These are phyloP conservation scores for Drosophila phalerata DNA, from an alignment of 2,888 invertebrate genomes.

Conservation along the genomic window DNA sequence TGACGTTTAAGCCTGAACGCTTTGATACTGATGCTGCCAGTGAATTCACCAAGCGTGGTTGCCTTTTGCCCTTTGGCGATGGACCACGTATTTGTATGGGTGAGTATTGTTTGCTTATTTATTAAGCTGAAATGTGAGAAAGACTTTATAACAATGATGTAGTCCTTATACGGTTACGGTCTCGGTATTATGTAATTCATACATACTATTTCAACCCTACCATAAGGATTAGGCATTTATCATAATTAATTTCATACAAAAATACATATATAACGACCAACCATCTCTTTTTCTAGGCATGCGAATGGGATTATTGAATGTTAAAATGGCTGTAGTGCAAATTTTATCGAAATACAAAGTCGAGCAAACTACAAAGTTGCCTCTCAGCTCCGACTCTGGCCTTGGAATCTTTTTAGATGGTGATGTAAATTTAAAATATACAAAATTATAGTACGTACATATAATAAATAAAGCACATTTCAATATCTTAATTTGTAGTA, in stretches of 20 bases:
- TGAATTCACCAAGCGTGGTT: conserved; percentile 73
- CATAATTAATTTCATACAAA: not conserved
- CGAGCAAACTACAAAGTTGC: conserved; percentile 60
- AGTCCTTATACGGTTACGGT: no score
- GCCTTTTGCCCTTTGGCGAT: conserved; percentile 81
- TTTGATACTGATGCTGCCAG: conserved; percentile 73
- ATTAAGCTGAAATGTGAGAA: no score
- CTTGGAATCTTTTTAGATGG: conserved; percentile 63
- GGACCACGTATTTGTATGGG: conserved; percentile 83
- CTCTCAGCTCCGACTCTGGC: conserved; percentile 54
- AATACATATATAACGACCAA: not conserved
- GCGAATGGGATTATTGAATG: conserved; percentile 61
- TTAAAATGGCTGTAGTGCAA: conserved; percentile 63
- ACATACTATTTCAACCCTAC: no score
- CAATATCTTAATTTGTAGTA: conserved; percentile 6
- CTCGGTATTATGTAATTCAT: no score
- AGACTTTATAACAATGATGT: not conserved
- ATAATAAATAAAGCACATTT: conserved; percentile 41
- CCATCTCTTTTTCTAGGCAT: conserved; percentile 44
- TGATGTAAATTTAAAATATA: conserved; percentile 64
- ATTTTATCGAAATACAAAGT: conserved; percentile 61
- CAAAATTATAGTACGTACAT: no score
- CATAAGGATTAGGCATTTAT: not conserved
- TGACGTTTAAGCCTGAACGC: conserved; percentile 77
- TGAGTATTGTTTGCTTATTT: conserved; percentile 47